Evolutionary conservation across 2,113 vertebrate species (phyloP).

Genomic region (Hypomesus transpacificus): DNA sequence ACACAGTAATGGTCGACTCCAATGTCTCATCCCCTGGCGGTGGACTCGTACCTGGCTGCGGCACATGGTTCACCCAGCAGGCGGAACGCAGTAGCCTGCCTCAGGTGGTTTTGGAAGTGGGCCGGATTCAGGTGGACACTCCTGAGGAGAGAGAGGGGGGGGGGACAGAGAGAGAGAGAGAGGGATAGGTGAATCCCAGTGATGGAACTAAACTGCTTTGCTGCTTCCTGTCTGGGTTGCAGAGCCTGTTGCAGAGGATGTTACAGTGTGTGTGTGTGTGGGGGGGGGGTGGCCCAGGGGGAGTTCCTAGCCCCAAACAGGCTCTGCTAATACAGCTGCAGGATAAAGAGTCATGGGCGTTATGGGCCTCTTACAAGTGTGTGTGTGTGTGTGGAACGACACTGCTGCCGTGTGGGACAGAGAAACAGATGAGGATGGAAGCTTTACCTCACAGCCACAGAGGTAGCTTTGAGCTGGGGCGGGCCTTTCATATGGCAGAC

Average conservation of each 20-base stretch:
- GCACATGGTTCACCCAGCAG: constrained; percentile 72
- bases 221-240: not conserved
- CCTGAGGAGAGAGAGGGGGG: constrained; percentile 40
- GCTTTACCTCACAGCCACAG: not conserved
- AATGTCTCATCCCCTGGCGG: no score
- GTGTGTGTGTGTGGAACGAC: not conserved
- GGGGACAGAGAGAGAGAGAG: no score
- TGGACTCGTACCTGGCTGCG: constrained; percentile 70
- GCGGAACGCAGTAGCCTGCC: constrained; percentile 69
- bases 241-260: no score
- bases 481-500: not conserved
- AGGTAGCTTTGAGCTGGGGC: no score
- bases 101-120: constrained; percentile 76
- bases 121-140: constrained; percentile 72
- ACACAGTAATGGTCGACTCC: no score
- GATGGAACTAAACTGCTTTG: not conserved
- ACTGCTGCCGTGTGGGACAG: not conserved
- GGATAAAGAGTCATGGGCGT: not conserved
- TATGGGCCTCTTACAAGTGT: not conserved
- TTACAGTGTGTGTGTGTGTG: not conserved
- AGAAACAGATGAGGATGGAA: not conserved
- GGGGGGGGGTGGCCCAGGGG: not conserved
- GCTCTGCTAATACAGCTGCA: constrained; percentile 3
- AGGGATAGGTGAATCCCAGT: not conserved
- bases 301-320: not conserved